Percentiles rank a stretch among this genome's conserved stretches.
Evolutionary conservation across 2,888 invertebrate genomes (phyloP).

Genomic region (Ariolimax columbianus): DNA sequence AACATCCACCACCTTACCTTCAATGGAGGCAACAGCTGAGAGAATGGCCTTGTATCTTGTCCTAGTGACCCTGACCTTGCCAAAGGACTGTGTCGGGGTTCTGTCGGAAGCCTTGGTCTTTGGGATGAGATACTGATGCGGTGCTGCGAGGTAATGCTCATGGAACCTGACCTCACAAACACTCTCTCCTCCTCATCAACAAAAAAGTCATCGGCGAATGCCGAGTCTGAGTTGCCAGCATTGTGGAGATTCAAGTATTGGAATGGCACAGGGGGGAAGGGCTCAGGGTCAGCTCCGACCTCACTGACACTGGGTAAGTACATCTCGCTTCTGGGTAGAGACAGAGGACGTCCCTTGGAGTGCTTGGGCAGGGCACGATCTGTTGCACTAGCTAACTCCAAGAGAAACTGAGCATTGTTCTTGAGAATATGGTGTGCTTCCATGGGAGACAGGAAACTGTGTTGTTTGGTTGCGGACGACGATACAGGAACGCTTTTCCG

Average conservation of each 20-base stretch:
- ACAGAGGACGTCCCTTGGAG: slow-evolving; percentile 59
- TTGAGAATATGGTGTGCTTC: slow-evolving; percentile 87
- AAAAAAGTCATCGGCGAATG: slow-evolving; percentile 77
- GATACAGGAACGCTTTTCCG: slow-evolving; percentile 61
- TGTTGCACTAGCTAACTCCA: slow-evolving; percentile 91
- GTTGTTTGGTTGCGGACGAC: slow-evolving; percentile 58
- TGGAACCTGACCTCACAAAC: slow-evolving; percentile 72
- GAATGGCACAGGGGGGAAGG: slow-evolving; percentile 75
- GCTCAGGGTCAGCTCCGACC: slow-evolving; percentile 68
- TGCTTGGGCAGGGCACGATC: slow-evolving; percentile 79
- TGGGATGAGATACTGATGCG: slow-evolving; percentile 49
- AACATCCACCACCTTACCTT: slow-evolving; percentile 60
- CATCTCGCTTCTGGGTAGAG: slow-evolving; percentile 62
- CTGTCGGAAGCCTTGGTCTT: slow-evolving; percentile 72
- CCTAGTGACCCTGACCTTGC: slow-evolving; percentile 74
- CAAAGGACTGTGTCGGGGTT: slow-evolving; percentile 72
- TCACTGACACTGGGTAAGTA: slow-evolving; percentile 75
- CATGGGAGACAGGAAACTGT: slow-evolving; percentile 78
- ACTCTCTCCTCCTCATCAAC: slow-evolving; percentile 73
- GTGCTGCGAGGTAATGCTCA: slow-evolving; percentile 61
- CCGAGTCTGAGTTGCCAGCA: slow-evolving; percentile 74
- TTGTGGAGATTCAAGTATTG: slow-evolving; percentile 72
- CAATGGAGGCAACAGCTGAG: slow-evolving; percentile 66
- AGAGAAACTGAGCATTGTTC: slow-evolving; percentile 94
- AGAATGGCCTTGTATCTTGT: slow-evolving; percentile 68